phyloP scores from a whole-genome alignment of 2,888 invertebrate species.

The Macrophya alboannulata region DNA sequence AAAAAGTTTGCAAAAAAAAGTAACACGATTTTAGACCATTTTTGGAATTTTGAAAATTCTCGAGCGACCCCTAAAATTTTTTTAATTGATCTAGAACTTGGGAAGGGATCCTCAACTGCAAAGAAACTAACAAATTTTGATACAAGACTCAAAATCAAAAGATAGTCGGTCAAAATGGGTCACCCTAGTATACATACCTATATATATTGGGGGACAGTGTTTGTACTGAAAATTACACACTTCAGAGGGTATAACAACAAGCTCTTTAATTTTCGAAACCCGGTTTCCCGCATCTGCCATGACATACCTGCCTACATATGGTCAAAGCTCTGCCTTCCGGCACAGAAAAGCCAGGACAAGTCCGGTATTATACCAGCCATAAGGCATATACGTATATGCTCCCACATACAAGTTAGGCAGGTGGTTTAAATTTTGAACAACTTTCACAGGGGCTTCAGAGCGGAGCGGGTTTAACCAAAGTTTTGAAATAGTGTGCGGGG shows the following conservation, averaged over 20 bases:
- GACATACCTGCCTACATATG: neutral
- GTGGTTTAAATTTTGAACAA: conserved; percentile 43
- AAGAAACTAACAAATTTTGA: no score
- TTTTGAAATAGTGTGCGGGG: neutral
- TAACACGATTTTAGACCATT: no score
- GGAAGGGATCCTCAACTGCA: no score
- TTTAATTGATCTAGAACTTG: no score
- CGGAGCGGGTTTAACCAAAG: conserved; percentile 4
- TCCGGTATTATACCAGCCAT: conserved; percentile 17
- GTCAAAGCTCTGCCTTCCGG: conserved; percentile 23
- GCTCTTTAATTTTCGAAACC: conserved; percentile 1
- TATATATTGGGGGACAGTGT: neutral
- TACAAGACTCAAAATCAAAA: no score
- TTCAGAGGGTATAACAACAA: neutral
- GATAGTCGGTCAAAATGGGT: no score
- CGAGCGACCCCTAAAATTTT: no score
- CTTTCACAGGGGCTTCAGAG: conserved; percentile 5
- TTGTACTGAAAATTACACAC: neutral
- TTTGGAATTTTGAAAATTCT: no score
- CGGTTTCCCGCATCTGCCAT: neutral
- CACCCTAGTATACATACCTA: no score
- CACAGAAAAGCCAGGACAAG: neutral
- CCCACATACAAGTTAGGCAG: neutral
- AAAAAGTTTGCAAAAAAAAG: no score
- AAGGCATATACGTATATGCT: neutral